Percentiles rank a stretch among this genome's conserved stretches.
Evolutionary conservation across 2,888 invertebrate species (phyloP).

Genomic region (Aproaerema taeniolella): DNA sequence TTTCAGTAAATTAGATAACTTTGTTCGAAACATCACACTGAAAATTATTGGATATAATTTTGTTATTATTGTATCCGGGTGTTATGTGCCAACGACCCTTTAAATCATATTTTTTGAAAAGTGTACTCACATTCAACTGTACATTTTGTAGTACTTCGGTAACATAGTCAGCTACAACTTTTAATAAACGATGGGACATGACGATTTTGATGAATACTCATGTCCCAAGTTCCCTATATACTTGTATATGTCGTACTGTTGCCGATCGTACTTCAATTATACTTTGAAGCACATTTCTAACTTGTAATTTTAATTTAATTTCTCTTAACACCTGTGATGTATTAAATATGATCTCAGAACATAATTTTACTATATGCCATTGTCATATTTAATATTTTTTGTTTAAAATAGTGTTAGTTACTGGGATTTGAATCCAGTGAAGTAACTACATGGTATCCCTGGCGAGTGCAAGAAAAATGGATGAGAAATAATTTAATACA

Average conservation of each 20-base stretch:
- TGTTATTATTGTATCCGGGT: slow-evolving; percentile 46
- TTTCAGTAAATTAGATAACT: too few relatives aligned
- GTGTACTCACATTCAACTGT: too few relatives aligned
- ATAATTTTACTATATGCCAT: slow-evolving; percentile 73
- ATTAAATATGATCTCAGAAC: slow-evolving; percentile 82
- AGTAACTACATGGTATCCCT: slow-evolving; percentile 41
- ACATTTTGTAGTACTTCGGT: too few relatives aligned
- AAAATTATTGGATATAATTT: slow-evolving; percentile 48
- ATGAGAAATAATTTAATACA: slow-evolving; percentile 75
- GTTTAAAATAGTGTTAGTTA: slow-evolving; percentile 55
- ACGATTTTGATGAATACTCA: too few relatives aligned
- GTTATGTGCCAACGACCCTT: slow-evolving; percentile 33
- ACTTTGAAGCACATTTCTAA: slow-evolving; percentile 15
- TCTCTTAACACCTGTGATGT: slow-evolving; percentile 81
- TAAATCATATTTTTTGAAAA: too few relatives aligned
- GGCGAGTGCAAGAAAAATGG: slow-evolving; percentile 28
- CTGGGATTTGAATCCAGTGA: slow-evolving; percentile 15
- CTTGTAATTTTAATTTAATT: slow-evolving; percentile 27
- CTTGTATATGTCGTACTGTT: too few relatives aligned
- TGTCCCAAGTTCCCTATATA: too few relatives aligned
- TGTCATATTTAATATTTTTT: slow-evolving; percentile 69
- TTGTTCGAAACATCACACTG: slow-evolving; percentile 43
- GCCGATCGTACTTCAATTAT: too few relatives aligned
- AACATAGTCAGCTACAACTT: too few relatives aligned
- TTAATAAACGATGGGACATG: too few relatives aligned